Evolutionary conservation across 2,113 vertebrate species (phyloP).

Genomic region (Anthoscopus minutus): DNA sequence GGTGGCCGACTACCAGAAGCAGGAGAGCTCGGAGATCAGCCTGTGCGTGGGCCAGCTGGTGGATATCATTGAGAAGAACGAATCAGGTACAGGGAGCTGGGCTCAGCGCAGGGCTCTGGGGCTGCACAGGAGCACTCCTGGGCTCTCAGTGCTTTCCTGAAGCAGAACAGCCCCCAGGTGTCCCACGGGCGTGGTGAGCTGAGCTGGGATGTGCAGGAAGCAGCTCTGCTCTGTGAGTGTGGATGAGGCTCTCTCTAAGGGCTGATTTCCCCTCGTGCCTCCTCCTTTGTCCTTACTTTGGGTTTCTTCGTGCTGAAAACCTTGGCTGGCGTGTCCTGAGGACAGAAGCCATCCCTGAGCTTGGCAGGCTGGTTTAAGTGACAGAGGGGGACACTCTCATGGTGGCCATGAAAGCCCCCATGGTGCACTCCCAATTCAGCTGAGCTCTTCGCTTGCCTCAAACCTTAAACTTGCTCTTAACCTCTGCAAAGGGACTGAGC

Average conservation of each 20-base stretch:
- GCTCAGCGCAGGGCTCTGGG: neutral
- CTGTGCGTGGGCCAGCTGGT: constrained; percentile 92
- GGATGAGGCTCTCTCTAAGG: neutral
- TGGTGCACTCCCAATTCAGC: neutral
- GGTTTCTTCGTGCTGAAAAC: neutral
- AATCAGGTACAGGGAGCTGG: constrained; percentile 80
- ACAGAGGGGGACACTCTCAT: neutral
- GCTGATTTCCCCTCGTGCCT: neutral
- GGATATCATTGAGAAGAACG: constrained; percentile 99
- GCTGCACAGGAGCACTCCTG: neutral
- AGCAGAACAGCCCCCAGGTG: neutral
- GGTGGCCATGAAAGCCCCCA: neutral
- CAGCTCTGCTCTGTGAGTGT: neutral
- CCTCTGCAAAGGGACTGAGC: neutral
- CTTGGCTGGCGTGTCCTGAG: neutral
- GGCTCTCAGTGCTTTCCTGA: neutral
- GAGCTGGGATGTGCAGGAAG: neutral
- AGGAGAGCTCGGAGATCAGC: constrained; percentile 97
- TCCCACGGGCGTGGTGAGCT: neutral
- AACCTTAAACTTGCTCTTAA: neutral
- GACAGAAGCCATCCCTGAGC: neutral
- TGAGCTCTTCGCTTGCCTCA: neutral
- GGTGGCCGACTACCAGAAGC: constrained; percentile 94
- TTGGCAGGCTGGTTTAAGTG: neutral
- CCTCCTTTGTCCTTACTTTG: neutral